Percentiles rank a stretch among this genome's conserved stretches.
Evolutionary conservation across 2,888 invertebrate genomes (phyloP).

Genomic region (Hirtodrosophila histrioides): DNA sequence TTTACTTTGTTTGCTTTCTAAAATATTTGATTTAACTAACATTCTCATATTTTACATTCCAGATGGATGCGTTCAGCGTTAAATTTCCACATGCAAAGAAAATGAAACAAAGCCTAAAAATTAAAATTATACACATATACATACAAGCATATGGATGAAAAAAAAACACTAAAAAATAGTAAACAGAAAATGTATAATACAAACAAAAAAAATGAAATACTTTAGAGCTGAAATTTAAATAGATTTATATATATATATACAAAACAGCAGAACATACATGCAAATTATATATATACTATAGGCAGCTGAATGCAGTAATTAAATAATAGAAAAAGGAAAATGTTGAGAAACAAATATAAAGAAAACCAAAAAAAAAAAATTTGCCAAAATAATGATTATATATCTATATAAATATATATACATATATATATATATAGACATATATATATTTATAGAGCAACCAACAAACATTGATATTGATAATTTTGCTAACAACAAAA

Average conservation of each 20-base stretch:
- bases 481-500: conserved; percentile 69
- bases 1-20: background rate
- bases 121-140: conserved; percentile 43
- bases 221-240: conserved; percentile 72
- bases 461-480: conserved; percentile 72
- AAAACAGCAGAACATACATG: conserved; percentile 51
- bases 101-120: conserved; percentile 39
- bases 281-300: conserved; percentile 52
- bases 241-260: conserved; percentile 67
- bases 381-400: conserved; percentile 60
- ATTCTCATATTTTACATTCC: conserved; percentile 51
- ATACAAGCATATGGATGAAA: conserved; percentile 40
- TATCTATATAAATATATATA: conserved; percentile 30
- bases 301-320: conserved; percentile 56
- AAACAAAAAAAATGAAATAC: conserved; percentile 64
- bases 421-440: conserved; percentile 36
- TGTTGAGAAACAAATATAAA: conserved; percentile 22
- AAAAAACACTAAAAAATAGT: conserved; percentile 51
- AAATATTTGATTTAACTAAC: background rate
- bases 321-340: conserved; percentile 41
- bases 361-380: conserved; percentile 31
- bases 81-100: conserved; percentile 31
- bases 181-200: conserved; percentile 59
- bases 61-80: conserved; percentile 51
- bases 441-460: conserved; percentile 68